Evolutionary conservation across 1,140 invertebrate species (phyloP).

Genomic region (Portunus trituberculatus): DNA sequence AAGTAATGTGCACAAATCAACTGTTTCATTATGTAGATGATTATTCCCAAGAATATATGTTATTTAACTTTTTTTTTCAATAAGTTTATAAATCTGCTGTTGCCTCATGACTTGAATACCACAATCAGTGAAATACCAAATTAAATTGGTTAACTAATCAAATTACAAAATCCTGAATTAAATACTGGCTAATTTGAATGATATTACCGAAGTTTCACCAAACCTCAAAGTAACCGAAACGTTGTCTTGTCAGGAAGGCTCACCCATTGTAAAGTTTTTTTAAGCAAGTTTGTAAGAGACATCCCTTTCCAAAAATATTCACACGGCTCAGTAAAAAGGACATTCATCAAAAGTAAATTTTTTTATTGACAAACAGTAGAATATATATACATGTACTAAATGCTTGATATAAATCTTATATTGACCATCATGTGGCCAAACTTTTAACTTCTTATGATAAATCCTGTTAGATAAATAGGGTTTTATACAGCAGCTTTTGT

Average conservation of each 20-base stretch:
- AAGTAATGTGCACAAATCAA: no score
- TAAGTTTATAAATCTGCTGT: no score
- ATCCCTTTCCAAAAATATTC: background rate
- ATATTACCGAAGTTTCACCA: slow-evolving; percentile 3
- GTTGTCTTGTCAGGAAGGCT: slow-evolving; percentile 64
- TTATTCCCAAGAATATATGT: no score
- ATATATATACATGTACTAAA: background rate
- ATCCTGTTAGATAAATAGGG: slow-evolving; percentile 47
- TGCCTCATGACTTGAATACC: no score
- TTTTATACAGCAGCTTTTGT: slow-evolving; percentile 41
- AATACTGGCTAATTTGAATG: background rate
- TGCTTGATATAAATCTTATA: background rate
- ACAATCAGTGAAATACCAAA: no score
- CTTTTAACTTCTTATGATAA: slow-evolving; percentile 56
- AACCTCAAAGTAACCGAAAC: slow-evolving; percentile 27
- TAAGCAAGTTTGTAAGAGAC: slow-evolving; percentile 55
- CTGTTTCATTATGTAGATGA: no score
- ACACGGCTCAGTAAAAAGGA: background rate
- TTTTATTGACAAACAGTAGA: background rate
- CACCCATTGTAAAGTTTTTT: slow-evolving; percentile 43
- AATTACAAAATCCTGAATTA: background rate
- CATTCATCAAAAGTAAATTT: background rate
- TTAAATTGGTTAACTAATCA: background rate
- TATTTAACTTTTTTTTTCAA: no score
- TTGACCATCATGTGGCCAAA: slow-evolving; percentile 53